Conservation (phyloP, 1,140 invertebrate genomes). For the Papilio polytes region DNA sequence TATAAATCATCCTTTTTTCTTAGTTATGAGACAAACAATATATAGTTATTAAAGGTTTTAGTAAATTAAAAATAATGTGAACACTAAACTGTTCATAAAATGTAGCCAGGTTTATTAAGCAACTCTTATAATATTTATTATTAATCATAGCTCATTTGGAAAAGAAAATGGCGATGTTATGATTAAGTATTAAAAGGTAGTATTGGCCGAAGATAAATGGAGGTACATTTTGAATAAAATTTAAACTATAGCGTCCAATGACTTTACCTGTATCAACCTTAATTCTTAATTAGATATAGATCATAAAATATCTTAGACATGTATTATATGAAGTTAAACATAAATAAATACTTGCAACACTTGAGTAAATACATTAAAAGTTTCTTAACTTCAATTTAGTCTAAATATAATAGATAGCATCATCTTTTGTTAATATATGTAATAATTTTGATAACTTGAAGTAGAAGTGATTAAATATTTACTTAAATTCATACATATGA, state of each 20-base stretch:
- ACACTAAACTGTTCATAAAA: not conserved
- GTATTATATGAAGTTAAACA: not conserved
- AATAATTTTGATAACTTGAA: too few relatives aligned
- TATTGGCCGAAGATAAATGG: conserved; percentile 39
- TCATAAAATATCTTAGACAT: not conserved
- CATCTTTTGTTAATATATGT: too few relatives aligned
- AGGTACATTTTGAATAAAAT: not conserved
- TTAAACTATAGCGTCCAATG: too few relatives aligned
- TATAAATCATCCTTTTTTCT: not conserved
- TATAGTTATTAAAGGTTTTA: too few relatives aligned
- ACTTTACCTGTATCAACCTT: too few relatives aligned
- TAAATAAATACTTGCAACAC: not conserved
- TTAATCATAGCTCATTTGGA: not conserved
- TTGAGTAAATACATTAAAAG: too few relatives aligned
- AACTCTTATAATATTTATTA: not conserved
- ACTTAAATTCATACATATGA: too few relatives aligned
- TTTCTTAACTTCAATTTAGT: too few relatives aligned
- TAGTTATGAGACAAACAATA: too few relatives aligned
- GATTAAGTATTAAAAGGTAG: not conserved
- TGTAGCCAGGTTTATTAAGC: not conserved
- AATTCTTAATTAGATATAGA: not conserved
- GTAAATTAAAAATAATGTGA: too few relatives aligned
- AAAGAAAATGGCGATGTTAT: not conserved
- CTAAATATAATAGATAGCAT: too few relatives aligned
- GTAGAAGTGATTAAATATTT: too few relatives aligned